Evolutionary conservation across 2,797 vertebrate species (phyloP), one percentile per base, ranked within the genome.

Genomic region (Myioborus miniatus): DNA sequence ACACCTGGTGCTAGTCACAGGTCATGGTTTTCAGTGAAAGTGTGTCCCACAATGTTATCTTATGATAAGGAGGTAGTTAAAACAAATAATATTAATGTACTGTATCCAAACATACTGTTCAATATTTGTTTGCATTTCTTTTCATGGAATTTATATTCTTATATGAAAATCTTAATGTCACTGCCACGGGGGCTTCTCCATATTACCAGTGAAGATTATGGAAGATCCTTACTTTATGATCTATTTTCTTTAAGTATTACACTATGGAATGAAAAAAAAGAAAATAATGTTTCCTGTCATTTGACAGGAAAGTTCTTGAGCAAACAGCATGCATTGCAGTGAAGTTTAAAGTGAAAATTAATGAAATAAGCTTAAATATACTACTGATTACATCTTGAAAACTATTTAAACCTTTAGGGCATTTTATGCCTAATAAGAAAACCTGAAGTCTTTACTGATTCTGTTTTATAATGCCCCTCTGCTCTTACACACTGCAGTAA

Each of bases 91-190:
- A 72, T 70, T 80, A 72, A 65, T 47, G 43, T 62, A 32, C 69
- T 32, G 8, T 60, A 53, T 74, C 63, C 5, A 4, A 94, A 64
- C 20, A 44, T 69, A 39, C 55, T 74, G 36, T 71, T 86, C 55
- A 26, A 46, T 85, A 52, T 79, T 85, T 91, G 60, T 90, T 96
- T 92, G 56, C 70, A 39, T 88, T 95, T 77, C 67, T 94, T 94
- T 80, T 60, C 27, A 9, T 82, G 49, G 80, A 70, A 87, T 89
- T 89, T 87, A 39, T 82, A 39, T 80, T 82, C 58, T 56, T 65
- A 36, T 74, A 88, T 91, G 78, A 95, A 92, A 95, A 79, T 27
- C 15, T 82, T 68, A 83, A 92, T 90, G 80, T 78, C 74, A 47
- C 46, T 71, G 53, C 82, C 71, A 86, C 29, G 21, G 70, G 79